Percentiles rank a stretch among this genome's conserved stretches.
Conservation (phyloP, 92 coral and sea anemone genomes). For the Epizoanthus ramosus region DNA sequence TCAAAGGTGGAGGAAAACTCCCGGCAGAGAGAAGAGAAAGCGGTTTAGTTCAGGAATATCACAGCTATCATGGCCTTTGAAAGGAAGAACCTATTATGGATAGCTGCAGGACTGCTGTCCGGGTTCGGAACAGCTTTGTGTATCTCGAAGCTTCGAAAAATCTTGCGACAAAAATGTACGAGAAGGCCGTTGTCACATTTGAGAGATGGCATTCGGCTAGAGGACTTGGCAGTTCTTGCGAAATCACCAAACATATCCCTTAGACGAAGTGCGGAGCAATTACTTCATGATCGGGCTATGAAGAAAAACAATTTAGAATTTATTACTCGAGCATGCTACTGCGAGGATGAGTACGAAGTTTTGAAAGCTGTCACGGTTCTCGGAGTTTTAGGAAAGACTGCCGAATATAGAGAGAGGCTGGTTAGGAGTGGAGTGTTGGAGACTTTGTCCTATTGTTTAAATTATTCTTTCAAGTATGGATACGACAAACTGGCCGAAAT, state of each 20-base stretch:
- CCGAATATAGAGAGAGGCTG: conserved; percentile 61
- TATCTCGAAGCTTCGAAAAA: conserved; percentile 70
- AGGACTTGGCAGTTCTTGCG: conserved; percentile 76
- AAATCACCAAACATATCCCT: conserved; percentile 84
- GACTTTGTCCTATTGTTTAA: conserved; percentile 73
- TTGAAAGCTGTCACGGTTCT: conserved; percentile 85
- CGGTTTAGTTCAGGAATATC: background rate
- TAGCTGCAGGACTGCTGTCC: conserved; percentile 73
- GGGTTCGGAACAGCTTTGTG: conserved; percentile 86
- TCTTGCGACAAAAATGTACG: conserved; percentile 79
- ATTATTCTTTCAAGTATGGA: conserved; percentile 73
- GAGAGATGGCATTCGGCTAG: conserved; percentile 72
- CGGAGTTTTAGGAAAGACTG: conserved; percentile 74
- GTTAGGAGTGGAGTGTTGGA: conserved; percentile 70
- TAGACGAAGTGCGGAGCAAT: conserved; percentile 81
- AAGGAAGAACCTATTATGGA: conserved; percentile 65
- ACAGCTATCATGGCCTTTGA: conserved; percentile 63
- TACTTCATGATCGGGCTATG: conserved; percentile 80
- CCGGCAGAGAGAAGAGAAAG: conserved; percentile 1
- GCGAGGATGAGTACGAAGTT: conserved; percentile 69
- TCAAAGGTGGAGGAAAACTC: background rate
- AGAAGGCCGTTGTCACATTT: conserved; percentile 71
- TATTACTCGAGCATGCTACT: conserved; percentile 68
- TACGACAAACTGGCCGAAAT: conserved; percentile 61
- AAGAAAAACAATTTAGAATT: conserved; percentile 70